Base-by-base conservation (phyloP, 1,140 invertebrate species). In the Prorops nasuta region DNA sequence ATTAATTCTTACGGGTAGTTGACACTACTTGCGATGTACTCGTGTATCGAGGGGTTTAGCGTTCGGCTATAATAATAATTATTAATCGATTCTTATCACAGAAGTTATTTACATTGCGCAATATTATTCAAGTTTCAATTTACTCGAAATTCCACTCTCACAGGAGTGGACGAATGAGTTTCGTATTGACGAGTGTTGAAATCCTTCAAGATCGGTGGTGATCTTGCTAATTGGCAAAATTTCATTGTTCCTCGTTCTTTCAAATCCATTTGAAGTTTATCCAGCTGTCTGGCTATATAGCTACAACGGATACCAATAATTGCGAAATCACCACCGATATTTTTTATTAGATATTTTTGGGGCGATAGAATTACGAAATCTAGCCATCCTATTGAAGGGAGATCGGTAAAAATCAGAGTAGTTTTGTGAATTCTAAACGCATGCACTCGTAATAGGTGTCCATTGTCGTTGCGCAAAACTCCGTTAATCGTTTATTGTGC, bases 1-100 rank as follows among this genome's bases (percentile, higher is more conserved):
- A n/a, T n/a, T n/a, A n/a, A n/a, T n/a, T n/a, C n/a, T n/a, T n/a
- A n/a, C n/a, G n/a, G n/a, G n/a, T n/a, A n/a, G n/a, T n/a, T n/a
- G n/a, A n/a, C n/a, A n/a, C n/a, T n/a, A n/a, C n/a, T n/a, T n/a
- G n/a, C n/a, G n/a, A 12, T 31, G 9, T 17, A 32, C 19, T 16
- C 19, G 18, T 40, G 3, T 10, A 10, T 12, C 12, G 32, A 47
- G 58, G 55, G 58, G 55, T 61, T 53, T 61, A 44, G 47, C 59
- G 55, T 58, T 63, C 59, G 60, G 56, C 56, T 48, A 59, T 53
- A 49, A 21, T 45, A 17, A 34, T 36, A 36, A 56, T 48, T 56
- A 53, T 53, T 19, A 59, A 58, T 62, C 31, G 44, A 63, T 63
- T 63, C 59, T 63, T 63, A 63, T 63, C 59, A 63, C 59, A 63